Percentiles rank a stretch among this genome's conserved stretches.
These are phyloP conservation scores for Rhyacophila brunnea DNA, from an alignment of 1,140 invertebrate species.

Conservation along the genomic window DNA sequence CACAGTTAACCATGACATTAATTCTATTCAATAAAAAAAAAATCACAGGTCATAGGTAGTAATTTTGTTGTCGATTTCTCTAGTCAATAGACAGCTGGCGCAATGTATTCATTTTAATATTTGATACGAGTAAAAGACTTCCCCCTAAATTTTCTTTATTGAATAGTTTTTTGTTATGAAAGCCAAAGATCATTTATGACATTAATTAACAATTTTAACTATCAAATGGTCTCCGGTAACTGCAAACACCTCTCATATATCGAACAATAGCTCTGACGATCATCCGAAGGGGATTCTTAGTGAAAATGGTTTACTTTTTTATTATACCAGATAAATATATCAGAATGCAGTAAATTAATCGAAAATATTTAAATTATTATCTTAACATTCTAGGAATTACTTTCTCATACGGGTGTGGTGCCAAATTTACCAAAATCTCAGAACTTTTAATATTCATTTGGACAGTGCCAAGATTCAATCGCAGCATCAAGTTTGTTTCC, in stretches of 20 bases:
- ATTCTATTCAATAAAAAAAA: neutral
- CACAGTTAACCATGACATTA: slow-evolving; percentile 1
- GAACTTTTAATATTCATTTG: no score
- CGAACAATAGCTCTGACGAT: neutral
- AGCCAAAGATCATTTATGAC: slow-evolving; percentile 3
- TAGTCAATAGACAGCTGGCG: no score
- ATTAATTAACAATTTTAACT: no score
- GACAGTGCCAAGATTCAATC: no score
- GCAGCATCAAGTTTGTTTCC: no score
- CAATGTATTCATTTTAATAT: neutral
- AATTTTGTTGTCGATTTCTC: no score
- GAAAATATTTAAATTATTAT: neutral
- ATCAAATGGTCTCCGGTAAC: no score
- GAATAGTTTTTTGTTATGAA: slow-evolving; percentile 1
- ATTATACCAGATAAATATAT: slow-evolving; percentile 12
- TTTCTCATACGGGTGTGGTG: no score
- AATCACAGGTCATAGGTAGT: no score
- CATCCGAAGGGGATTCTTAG: neutral
- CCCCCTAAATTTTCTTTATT: no score
- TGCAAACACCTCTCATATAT: neutral
- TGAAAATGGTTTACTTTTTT: neutral
- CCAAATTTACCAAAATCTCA: no score
- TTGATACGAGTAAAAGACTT: neutral
- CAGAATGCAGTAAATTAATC: slow-evolving; percentile 4
- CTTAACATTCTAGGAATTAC: no score